A percentile compares a stretch with the other conserved stretches of the same genome.
These are phyloP conservation scores for Scomber scombrus DNA, from an alignment of 2,113 vertebrate species.

Conservation along the genomic window DNA sequence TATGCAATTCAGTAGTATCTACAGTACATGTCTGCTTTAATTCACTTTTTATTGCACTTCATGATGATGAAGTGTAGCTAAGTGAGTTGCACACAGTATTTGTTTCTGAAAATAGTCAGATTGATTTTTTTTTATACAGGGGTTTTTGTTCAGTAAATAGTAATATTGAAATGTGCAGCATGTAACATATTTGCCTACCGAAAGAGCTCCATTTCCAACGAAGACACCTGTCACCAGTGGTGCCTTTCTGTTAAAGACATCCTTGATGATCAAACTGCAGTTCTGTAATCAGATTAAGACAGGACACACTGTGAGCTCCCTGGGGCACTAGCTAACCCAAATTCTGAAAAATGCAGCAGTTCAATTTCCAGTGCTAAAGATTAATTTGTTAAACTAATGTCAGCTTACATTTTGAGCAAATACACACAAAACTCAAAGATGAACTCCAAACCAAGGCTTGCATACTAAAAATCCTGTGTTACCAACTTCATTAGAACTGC, in stretches of 20 bases:
- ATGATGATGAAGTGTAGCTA: too few species aligned
- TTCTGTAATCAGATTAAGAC: slow-evolving; percentile 45
- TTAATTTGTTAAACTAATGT: too few species aligned
- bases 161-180: not conserved
- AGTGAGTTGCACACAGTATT: too few species aligned
- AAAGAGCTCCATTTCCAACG: slow-evolving; percentile 58
- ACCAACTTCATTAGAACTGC: not conserved
- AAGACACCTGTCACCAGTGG: slow-evolving; percentile 66
- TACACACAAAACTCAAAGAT: too few species aligned
- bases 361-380: too few species aligned
- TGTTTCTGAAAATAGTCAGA: too few species aligned
- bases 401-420: too few species aligned
- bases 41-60: too few species aligned
- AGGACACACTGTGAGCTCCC: not conserved
- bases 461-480: not conserved
- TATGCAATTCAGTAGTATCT: too few species aligned
- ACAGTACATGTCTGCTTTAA: too few species aligned
- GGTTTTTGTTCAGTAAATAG: not conserved
- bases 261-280: slow-evolving; percentile 42
- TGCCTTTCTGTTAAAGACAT: slow-evolving; percentile 13
- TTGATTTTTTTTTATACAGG: too few species aligned
- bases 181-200: slow-evolving; percentile 64
- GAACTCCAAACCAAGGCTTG: not conserved
- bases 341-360: not conserved
- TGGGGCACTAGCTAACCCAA: not conserved